Conservation (phyloP, 2,113 vertebrate genomes). For the Tragelaphus buxtoni region DNA sequence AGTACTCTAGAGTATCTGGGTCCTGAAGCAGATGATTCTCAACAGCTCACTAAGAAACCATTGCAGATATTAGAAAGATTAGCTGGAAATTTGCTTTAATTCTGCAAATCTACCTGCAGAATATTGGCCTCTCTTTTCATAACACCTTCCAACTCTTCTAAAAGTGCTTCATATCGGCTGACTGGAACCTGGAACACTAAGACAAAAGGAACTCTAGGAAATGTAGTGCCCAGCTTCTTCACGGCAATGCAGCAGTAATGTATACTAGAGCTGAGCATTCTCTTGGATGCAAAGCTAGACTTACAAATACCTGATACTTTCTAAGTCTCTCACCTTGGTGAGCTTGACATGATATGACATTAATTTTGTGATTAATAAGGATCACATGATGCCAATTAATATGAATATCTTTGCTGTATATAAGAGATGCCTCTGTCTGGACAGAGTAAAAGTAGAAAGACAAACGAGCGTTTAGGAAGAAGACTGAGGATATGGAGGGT, state of each 20-base stretch:
- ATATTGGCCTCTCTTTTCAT: neutral
- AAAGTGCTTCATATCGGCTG: neutral
- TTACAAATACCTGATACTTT: neutral
- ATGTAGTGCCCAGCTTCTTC: neutral
- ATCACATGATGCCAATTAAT: neutral
- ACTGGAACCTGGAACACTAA: neutral
- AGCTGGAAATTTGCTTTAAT: neutral
- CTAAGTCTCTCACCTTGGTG: neutral
- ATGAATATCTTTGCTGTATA: neutral
- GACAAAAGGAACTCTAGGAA: neutral
- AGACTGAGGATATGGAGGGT: neutral
- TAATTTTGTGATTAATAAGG: neutral
- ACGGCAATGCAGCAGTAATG: neutral
- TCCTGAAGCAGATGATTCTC: neutral
- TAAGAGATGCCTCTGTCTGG: neutral
- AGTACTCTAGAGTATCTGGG: neutral
- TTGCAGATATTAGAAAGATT: neutral
- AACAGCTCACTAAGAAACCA: neutral
- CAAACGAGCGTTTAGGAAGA: neutral
- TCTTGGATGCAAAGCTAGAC: neutral
- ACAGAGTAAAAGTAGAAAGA: neutral
- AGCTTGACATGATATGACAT: neutral
- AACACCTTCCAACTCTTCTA: neutral
- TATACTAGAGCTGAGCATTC: neutral
- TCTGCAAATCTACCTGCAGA: neutral